phyloP scores from a whole-genome alignment of 1,140 invertebrate genomes.

The Bombus balteatus region DNA sequence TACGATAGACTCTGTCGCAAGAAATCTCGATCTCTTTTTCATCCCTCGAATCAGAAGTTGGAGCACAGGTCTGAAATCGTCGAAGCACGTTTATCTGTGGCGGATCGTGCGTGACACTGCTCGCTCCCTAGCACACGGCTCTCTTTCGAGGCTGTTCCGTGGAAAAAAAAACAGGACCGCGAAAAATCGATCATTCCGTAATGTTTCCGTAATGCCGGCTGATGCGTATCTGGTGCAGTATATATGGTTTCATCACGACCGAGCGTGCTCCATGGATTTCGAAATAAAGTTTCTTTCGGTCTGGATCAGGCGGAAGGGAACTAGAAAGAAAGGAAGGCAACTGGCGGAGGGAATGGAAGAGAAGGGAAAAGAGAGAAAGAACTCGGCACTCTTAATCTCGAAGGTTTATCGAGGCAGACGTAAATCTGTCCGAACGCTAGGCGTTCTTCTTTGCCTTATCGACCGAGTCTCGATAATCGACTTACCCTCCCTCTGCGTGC shows the following conservation, averaged over 20 bases:
- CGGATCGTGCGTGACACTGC: slow-evolving; percentile 41
- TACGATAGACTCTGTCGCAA: background rate
- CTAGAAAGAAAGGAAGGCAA: background rate
- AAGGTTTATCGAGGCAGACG: slow-evolving; percentile 76
- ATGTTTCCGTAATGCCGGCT: slow-evolving; percentile 63
- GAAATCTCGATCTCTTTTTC: slow-evolving; percentile 7
- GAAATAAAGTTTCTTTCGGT: slow-evolving; percentile 59
- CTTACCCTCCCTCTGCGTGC: slow-evolving; percentile 49
- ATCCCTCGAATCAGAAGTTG: background rate
- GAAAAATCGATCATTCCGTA: slow-evolving; percentile 62
- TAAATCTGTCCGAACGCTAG: slow-evolving; percentile 74
- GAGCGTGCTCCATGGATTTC: slow-evolving; percentile 55
- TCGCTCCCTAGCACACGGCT: slow-evolving; percentile 1
- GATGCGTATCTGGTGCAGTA: slow-evolving; percentile 61
- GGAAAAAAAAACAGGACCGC: background rate
- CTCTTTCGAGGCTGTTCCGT: too few species aligned
- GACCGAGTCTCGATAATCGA: slow-evolving; percentile 69
- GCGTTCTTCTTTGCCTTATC: slow-evolving; percentile 68
- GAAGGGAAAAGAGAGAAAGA: slow-evolving; percentile 11
- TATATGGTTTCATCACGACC: slow-evolving; percentile 62
- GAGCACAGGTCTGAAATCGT: background rate
- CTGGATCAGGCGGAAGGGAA: background rate
- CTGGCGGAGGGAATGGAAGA: background rate
- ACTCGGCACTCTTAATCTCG: slow-evolving; percentile 72
- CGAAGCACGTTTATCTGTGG: slow-evolving; percentile 23